These are phyloP conservation scores for Dicerorhinus sumatrensis DNA, from an alignment of 2,113 vertebrate genomes.

Conservation along the genomic window DNA sequence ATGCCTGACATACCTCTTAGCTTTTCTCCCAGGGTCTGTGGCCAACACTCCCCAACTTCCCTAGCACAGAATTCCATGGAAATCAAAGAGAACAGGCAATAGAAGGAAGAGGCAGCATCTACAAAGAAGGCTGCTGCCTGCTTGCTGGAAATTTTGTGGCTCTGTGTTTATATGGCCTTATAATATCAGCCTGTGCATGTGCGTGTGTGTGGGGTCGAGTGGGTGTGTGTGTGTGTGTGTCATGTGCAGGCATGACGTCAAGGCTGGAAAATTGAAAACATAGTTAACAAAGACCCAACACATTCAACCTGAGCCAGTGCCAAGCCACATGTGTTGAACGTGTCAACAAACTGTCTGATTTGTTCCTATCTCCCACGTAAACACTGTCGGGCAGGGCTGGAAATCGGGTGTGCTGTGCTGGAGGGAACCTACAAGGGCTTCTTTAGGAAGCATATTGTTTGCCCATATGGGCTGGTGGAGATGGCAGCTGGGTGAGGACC, in stretches of 20 bases:
- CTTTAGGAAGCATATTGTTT: conserved; percentile 87
- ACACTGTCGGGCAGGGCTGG: conserved; percentile 73
- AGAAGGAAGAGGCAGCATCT: neutral
- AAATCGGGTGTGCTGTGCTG: conserved; percentile 54
- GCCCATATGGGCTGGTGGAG: conserved; percentile 86
- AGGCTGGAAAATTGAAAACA: conserved; percentile 61
- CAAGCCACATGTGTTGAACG: conserved; percentile 67
- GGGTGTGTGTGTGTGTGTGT: too few relatives aligned
- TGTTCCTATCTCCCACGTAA: conserved; percentile 79
- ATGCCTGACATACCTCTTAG: neutral
- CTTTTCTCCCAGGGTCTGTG: neutral
- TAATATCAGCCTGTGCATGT: too few relatives aligned
- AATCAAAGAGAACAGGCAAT: conserved; percentile 54
- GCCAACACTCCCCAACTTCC: neutral
- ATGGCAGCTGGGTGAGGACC: conserved; percentile 86
- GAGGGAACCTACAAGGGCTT: conserved; percentile 80
- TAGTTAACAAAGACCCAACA: conserved; percentile 40
- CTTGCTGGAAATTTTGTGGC: neutral
- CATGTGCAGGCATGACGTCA: neutral
- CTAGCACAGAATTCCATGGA: conserved; percentile 11
- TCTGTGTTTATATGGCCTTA: neutral
- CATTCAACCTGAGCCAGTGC: conserved; percentile 35
- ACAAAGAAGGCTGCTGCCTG: neutral
- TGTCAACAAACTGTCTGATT: conserved; percentile 82
- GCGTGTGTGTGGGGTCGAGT: too few relatives aligned